Conservation (phyloP, 2,797 vertebrate genomes). For the Ctenopoma kingsleyae region DNA sequence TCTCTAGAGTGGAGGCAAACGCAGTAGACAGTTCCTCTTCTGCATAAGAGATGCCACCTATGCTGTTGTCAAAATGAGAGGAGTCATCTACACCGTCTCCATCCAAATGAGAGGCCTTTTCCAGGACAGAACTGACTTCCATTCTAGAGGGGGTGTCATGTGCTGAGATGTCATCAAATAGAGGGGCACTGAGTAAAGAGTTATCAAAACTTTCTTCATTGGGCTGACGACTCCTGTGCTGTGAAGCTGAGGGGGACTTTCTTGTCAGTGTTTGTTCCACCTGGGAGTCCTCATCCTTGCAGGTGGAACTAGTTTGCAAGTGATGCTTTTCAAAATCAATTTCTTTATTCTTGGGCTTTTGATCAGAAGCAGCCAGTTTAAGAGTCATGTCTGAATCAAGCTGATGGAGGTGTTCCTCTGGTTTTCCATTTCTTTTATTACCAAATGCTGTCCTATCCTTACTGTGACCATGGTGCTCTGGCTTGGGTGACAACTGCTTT, state of each 20-base stretch:
- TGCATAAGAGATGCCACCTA: constrained; percentile 47
- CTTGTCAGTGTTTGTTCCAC: constrained; percentile 39
- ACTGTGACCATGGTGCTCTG: constrained; percentile 41
- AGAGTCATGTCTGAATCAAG: constrained; percentile 36
- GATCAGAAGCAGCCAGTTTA: constrained; percentile 27
- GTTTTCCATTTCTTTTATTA: constrained; percentile 43
- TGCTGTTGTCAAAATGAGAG: constrained; percentile 56
- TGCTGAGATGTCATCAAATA: constrained; percentile 50
- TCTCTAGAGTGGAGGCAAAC: constrained; percentile 62
- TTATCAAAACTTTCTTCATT: constrained; percentile 63
- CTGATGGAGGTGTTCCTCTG: constrained; percentile 46
- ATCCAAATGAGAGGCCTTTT: constrained; percentile 49
- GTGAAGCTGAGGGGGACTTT: constrained; percentile 53
- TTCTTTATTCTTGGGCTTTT: constrained; percentile 45
- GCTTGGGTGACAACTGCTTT: constrained; percentile 45
- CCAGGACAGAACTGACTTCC: constrained; percentile 54
- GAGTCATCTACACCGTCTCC: constrained; percentile 48
- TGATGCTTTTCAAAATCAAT: constrained; percentile 42
- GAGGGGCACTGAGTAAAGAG: constrained; percentile 40
- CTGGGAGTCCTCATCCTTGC: constrained; percentile 40
- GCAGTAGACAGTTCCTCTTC: constrained; percentile 59
- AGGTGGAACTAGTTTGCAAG: constrained; percentile 43
- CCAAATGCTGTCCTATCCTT: constrained; percentile 38
- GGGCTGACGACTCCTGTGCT: constrained; percentile 43
- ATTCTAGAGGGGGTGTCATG: constrained; percentile 47